phyloP scores from a whole-genome alignment of 2,797 vertebrate genomes.

The Holocentrus rufus region DNA sequence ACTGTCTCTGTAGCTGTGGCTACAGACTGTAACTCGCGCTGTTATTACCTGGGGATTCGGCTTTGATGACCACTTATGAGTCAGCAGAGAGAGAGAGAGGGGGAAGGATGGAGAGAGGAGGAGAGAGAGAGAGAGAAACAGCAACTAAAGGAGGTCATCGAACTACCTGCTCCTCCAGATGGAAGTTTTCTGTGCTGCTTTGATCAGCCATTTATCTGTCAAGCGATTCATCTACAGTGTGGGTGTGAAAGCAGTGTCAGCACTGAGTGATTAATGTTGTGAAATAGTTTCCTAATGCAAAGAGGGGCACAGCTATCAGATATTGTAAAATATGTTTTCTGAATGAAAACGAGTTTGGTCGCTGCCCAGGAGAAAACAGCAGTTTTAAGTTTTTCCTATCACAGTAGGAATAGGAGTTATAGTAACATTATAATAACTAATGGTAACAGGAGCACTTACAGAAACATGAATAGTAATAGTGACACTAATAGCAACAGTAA shows the following conservation, averaged over 20 bases:
- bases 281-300: slow-evolving; percentile 49
- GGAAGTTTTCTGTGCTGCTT: slow-evolving; percentile 38
- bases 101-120: background rate
- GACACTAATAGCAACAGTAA: too few species aligned
- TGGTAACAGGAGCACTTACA: too few species aligned
- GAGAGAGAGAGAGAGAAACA: background rate
- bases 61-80: slow-evolving; percentile 40
- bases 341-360: slow-evolving; percentile 22
- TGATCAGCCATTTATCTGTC: slow-evolving; percentile 56
- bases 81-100: slow-evolving; percentile 41
- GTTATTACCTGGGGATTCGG: slow-evolving; percentile 29
- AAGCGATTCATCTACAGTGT: slow-evolving; percentile 49
- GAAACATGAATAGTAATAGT: too few species aligned
- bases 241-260: slow-evolving; percentile 55
- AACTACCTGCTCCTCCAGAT: slow-evolving; percentile 34
- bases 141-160: slow-evolving; percentile 49
- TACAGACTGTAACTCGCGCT: background rate
- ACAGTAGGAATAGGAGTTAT: background rate
- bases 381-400: background rate
- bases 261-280: slow-evolving; percentile 58
- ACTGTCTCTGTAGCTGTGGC: background rate
- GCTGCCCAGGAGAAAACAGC: background rate
- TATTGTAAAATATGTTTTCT: slow-evolving; percentile 48
- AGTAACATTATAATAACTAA: background rate
- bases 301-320: slow-evolving; percentile 22